Evolutionary conservation across 92 coral and sea anemone genomes (phyloP).

Genomic region (Galaxea fascicularis): DNA sequence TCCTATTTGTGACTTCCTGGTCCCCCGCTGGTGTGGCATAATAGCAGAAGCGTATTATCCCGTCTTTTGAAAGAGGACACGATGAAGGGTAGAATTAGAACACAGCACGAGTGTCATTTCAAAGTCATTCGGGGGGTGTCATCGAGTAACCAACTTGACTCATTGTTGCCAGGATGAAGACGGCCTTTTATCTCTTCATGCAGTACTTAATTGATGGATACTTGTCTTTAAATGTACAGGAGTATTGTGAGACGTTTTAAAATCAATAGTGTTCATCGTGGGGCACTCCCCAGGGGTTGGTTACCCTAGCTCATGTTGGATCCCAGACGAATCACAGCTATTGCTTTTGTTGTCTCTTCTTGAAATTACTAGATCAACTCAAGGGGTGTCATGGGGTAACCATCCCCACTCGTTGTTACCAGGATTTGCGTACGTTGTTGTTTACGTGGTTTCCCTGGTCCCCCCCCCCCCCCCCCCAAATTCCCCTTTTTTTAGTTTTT

Average conservation of each 20-base stretch:
- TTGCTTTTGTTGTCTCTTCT: not conserved
- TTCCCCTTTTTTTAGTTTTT: not conserved
- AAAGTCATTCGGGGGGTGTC: not conserved
- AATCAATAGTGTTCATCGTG: too few species aligned
- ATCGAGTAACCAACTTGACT: not conserved
- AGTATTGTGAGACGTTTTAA: too few species aligned
- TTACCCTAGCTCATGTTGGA: too few species aligned
- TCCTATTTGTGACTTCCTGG: not conserved
- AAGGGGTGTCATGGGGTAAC: constrained; percentile 6
- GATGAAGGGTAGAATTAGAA: too few species aligned
- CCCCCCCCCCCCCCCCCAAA: not conserved
- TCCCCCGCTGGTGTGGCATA: not conserved
- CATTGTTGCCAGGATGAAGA: not conserved
- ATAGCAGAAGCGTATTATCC: not conserved
- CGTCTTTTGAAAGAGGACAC: not conserved
- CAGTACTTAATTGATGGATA: too few species aligned
- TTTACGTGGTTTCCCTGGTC: not conserved
- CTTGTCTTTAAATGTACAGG: too few species aligned
- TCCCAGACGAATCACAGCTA: too few species aligned
- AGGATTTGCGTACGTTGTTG: not conserved
- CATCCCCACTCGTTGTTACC: constrained; percentile 20
- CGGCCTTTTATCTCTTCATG: too few species aligned
- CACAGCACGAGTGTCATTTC: too few species aligned
- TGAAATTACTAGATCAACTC: not conserved
- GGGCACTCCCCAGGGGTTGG: too few species aligned